Evolutionary conservation across 2,888 invertebrate species (phyloP).

Genomic region (Dryomyza anilis): DNA sequence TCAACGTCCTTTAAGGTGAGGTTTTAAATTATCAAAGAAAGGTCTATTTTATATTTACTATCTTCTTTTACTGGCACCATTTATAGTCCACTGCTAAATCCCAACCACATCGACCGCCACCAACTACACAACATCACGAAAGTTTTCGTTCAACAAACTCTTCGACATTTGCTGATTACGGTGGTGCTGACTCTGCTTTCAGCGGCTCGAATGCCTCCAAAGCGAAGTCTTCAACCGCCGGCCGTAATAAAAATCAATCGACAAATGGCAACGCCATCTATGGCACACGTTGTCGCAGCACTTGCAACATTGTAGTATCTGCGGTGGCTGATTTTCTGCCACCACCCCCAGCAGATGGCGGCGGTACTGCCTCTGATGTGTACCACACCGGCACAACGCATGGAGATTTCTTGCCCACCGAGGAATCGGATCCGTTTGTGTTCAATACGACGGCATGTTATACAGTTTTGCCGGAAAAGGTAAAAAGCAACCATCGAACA

Average conservation of each 20-base stretch:
- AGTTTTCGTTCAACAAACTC: constrained; percentile 57
- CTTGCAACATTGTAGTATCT: constrained; percentile 71
- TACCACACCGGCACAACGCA: constrained; percentile 10
- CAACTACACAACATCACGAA: constrained; percentile 35
- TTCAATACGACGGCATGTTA: constrained; percentile 53
- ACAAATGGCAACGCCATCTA: constrained; percentile 38
- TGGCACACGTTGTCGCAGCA: constrained; percentile 66
- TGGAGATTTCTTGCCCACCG: constrained; percentile 37
- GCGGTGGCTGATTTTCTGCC: constrained; percentile 61
- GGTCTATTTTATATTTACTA: neutral
- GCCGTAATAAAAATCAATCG: neutral
- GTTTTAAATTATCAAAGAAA: neutral
- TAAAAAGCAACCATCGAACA: constrained; percentile 39
- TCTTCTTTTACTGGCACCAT: neutral
- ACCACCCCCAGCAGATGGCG: constrained; percentile 10
- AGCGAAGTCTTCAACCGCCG: constrained; percentile 19
- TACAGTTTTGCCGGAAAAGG: constrained; percentile 54
- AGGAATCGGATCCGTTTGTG: constrained; percentile 51
- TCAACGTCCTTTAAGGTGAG: constrained; percentile 41
- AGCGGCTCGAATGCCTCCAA: constrained; percentile 62
- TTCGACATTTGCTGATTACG: constrained; percentile 63
- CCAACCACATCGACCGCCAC: neutral
- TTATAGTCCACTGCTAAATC: neutral
- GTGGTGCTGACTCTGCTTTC: constrained; percentile 55
- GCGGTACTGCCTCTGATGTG: neutral